phyloP scores from a whole-genome alignment of 2,113 vertebrate genomes.

The Todiramphus saurophagus region DNA sequence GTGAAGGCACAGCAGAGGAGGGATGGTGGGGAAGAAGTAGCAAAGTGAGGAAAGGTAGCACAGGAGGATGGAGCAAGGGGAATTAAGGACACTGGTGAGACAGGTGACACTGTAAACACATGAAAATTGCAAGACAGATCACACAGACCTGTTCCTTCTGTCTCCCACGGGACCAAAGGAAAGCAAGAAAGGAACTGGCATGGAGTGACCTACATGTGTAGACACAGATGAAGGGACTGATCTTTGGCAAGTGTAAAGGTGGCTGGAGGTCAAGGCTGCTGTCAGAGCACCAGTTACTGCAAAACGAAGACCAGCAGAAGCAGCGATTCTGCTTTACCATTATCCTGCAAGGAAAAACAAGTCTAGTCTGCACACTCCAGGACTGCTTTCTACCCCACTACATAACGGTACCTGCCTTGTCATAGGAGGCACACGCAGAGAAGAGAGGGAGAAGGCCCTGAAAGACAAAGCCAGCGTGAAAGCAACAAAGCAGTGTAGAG shows the following conservation, averaged over 20 bases:
- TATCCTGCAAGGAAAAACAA: not conserved
- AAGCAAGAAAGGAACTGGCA: not conserved
- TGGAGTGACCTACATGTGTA: not conserved
- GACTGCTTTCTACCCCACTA: not conserved
- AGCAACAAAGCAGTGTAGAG: not conserved
- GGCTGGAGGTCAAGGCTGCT: not conserved
- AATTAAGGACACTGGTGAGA: not conserved
- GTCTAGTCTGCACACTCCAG: not conserved
- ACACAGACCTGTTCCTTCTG: not conserved
- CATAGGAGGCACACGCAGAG: not conserved
- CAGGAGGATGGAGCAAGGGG: not conserved
- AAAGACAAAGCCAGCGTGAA: not conserved
- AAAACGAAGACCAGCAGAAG: not conserved
- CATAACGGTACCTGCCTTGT: not conserved
- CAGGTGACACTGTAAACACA: not conserved
- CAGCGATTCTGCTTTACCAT: not conserved
- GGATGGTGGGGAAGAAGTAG: not conserved
- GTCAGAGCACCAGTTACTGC: not conserved
- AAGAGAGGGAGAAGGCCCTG: not conserved
- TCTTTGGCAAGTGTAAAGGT: not conserved
- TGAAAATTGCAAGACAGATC: constrained; percentile 3
- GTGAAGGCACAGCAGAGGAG: not conserved
- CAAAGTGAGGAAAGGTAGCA: not conserved
- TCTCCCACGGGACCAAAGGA: not conserved
- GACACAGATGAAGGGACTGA: not conserved